A percentile compares a stretch with the other conserved stretches of the same genome.
phyloP scores from a whole-genome alignment of 23 tunicate species.

The Oikopleura albicans region DNA sequence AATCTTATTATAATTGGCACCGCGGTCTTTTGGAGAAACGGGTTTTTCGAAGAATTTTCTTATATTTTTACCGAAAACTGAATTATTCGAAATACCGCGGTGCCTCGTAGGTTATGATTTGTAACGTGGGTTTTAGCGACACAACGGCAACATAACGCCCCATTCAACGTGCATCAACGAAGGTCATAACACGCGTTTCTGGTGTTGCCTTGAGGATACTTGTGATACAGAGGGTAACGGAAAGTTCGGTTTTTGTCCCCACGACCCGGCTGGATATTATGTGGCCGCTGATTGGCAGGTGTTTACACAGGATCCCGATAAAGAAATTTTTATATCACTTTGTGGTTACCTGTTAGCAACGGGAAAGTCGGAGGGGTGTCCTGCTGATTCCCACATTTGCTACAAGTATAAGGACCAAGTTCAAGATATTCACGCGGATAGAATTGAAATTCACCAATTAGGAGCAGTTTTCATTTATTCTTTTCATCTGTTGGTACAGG shows the following conservation, averaged over 20 bases:
- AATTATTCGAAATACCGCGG: no score
- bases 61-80: no score
- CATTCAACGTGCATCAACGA: neutral
- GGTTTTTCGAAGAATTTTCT: no score
- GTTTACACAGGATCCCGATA: neutral
- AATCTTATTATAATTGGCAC: no score
- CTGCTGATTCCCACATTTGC: neutral
- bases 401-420: neutral
- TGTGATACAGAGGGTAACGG: neutral
- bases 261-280: neutral
- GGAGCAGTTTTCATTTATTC: no score
- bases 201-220: neutral
- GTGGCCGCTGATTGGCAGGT: neutral
- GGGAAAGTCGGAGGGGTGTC: neutral
- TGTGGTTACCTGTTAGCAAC: neutral
- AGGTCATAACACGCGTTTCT: neutral
- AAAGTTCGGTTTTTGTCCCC: slow-evolving; percentile 1
- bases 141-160: neutral
- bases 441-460: no score
- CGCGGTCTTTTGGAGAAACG: no score
- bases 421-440: no score
- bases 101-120: no score
- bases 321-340: neutral
- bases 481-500: no score
- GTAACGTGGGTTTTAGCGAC: no score